A percentile compares a stretch with the other conserved stretches of the same genome.
phyloP scores from a whole-genome alignment of 1,140 invertebrate species.

The Drosophila yakuba region DNA sequence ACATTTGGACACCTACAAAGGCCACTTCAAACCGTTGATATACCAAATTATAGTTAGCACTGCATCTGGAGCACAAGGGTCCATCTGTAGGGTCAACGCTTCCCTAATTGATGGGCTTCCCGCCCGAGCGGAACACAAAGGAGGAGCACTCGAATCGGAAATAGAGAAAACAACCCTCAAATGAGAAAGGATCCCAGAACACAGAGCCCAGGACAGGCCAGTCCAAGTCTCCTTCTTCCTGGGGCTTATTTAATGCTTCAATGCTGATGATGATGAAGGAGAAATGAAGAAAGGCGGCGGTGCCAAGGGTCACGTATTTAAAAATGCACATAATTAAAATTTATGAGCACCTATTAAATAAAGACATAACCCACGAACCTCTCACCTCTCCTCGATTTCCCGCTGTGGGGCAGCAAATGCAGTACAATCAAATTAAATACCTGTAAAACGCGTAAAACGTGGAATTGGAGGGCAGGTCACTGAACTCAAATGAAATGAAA shows the following conservation, averaged over 20 bases:
- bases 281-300: not conserved
- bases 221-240: not conserved
- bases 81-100: slow-evolving; percentile 2
- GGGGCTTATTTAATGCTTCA: slow-evolving; percentile 52
- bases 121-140: slow-evolving; percentile 3
- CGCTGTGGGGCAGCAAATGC: slow-evolving; percentile 6
- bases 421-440: slow-evolving; percentile 57
- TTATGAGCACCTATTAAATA: slow-evolving; percentile 51
- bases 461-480: slow-evolving; percentile 1
- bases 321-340: slow-evolving; percentile 62
- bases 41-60: no score
- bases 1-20: no score
- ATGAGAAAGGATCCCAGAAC: not conserved
- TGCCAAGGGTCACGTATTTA: slow-evolving; percentile 47
- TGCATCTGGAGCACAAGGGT: slow-evolving; percentile 12
- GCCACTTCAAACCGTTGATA: not conserved
- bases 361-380: slow-evolving; percentile 30
- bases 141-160: slow-evolving; percentile 20
- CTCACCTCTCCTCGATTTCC: not conserved
- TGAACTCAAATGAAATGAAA: slow-evolving; percentile 43
- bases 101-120: slow-evolving; percentile 33
- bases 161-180: slow-evolving; percentile 32
- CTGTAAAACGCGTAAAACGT: slow-evolving; percentile 28
- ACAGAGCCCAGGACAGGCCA: not conserved
- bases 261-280: slow-evolving; percentile 10